These are phyloP conservation scores for Hemicentrotus pulcherrimus DNA, from an alignment of 35 echinoderm and acorn worm species.

Conservation along the genomic window DNA sequence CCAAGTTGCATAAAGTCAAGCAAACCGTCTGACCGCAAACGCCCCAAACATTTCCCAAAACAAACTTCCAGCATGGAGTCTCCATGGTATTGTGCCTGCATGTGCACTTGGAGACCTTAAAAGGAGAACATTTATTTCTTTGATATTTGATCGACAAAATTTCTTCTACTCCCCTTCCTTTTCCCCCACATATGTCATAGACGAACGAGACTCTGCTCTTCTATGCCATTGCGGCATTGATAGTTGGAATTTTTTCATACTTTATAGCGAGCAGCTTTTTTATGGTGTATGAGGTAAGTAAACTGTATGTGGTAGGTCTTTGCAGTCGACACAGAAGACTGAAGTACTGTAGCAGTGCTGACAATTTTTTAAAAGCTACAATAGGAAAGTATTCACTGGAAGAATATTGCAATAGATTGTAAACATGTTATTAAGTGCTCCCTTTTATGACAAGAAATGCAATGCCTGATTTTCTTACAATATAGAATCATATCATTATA, in stretches of 20 bases:
- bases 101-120: background rate
- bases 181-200: constrained; percentile 45
- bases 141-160: background rate
- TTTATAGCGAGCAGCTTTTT: constrained; percentile 79
- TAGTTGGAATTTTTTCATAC: constrained; percentile 79
- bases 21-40: background rate
- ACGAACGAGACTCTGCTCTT: constrained; percentile 77
- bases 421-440: no score
- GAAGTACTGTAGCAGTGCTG: background rate
- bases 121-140: background rate
- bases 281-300: constrained; percentile 85
- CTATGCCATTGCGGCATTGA: constrained; percentile 75
- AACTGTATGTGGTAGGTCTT: background rate
- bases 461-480: no score
- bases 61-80: background rate
- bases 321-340: background rate
- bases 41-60: background rate
- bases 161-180: constrained; percentile 14
- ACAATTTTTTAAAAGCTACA: no score
- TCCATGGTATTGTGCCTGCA: background rate
- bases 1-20: background rate
- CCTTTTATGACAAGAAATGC: background rate
- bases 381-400: no score
- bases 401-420: no score
- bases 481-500: no score